Evolutionary conservation across 1,140 invertebrate genomes (phyloP).

Genomic region (Lepeophtheirus salmonis): DNA sequence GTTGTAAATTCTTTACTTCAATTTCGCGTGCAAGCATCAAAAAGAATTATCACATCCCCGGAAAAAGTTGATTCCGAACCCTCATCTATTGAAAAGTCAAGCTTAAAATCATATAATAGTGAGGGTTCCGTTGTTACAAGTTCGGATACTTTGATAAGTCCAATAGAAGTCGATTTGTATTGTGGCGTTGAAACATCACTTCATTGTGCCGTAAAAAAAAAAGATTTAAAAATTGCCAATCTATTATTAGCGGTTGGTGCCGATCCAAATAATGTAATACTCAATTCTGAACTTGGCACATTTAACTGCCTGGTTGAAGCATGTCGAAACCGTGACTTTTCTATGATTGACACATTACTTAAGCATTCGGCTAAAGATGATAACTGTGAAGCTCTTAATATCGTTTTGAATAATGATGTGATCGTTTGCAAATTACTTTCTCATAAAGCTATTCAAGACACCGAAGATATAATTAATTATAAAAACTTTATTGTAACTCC

Average conservation of each 20-base stretch:
- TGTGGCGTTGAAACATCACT: constrained; percentile 54
- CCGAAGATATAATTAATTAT: constrained; percentile 69
- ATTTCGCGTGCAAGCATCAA: constrained; percentile 44
- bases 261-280: constrained; percentile 30
- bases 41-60: constrained; percentile 30
- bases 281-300: constrained; percentile 11
- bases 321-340: constrained; percentile 41
- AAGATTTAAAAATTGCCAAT: constrained; percentile 49
- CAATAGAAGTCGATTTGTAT: constrained; percentile 49
- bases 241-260: constrained; percentile 47
- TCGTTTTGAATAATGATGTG: constrained; percentile 47
- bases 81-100: constrained; percentile 19
- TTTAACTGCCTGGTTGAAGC: constrained; percentile 50
- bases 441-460: constrained; percentile 50
- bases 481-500: constrained; percentile 63
- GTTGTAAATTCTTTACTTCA: constrained; percentile 57
- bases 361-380: constrained; percentile 69
- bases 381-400: constrained; percentile 54
- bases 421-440: constrained; percentile 52
- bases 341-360: constrained; percentile 52
- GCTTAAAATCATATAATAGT: too few species aligned
- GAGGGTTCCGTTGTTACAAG: too few species aligned
- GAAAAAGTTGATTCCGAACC: constrained; percentile 11
- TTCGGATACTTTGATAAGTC: too few species aligned
- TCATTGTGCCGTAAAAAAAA: constrained; percentile 53